Percentiles rank a stretch among this genome's conserved stretches.
These are phyloP conservation scores for Drosophila mayri DNA, from an alignment of 1,140 invertebrate species.

Conservation along the genomic window DNA sequence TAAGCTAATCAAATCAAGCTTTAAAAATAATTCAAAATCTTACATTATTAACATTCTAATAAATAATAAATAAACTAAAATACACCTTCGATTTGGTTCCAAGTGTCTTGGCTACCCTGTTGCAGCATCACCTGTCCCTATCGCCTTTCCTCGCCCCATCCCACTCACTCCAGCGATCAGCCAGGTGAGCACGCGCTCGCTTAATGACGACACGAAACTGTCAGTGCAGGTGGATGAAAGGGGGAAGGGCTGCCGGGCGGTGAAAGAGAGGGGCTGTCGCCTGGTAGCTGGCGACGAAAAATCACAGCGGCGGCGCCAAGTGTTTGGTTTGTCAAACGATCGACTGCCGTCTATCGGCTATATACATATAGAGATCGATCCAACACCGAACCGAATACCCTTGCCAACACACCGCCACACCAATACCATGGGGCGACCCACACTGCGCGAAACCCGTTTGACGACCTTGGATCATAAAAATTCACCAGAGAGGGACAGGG, in stretches of 20 bases:
- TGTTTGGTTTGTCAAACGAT: slow-evolving; percentile 77
- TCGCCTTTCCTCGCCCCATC: not conserved
- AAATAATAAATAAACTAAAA: not conserved
- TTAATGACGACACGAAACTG: slow-evolving; percentile 67
- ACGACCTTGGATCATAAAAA: slow-evolving; percentile 82
- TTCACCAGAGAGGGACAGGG: slow-evolving; percentile 20
- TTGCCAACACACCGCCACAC: slow-evolving; percentile 16
- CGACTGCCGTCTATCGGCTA: slow-evolving; percentile 37
- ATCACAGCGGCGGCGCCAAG: slow-evolving; percentile 76
- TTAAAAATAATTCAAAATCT: not conserved
- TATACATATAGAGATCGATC: slow-evolving; percentile 17
- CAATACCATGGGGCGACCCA: slow-evolving; percentile 30
- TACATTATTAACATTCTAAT: not conserved
- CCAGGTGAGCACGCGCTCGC: slow-evolving; percentile 64
- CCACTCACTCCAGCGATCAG: slow-evolving; percentile 21
- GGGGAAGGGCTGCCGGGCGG: not conserved
- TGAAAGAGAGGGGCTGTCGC: slow-evolving; percentile 29
- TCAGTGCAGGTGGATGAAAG: slow-evolving; percentile 16
- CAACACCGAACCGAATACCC: slow-evolving; percentile 30
- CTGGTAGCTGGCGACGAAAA: slow-evolving; percentile 69
- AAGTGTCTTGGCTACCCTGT: slow-evolving; percentile 50
- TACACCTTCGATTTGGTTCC: not conserved
- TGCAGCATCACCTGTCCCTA: slow-evolving; percentile 4
- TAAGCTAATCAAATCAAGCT: not conserved
- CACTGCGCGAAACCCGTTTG: slow-evolving; percentile 77